Base-by-base conservation (phyloP, 2,888 invertebrate genomes). In the Anthoptus insignis region DNA sequence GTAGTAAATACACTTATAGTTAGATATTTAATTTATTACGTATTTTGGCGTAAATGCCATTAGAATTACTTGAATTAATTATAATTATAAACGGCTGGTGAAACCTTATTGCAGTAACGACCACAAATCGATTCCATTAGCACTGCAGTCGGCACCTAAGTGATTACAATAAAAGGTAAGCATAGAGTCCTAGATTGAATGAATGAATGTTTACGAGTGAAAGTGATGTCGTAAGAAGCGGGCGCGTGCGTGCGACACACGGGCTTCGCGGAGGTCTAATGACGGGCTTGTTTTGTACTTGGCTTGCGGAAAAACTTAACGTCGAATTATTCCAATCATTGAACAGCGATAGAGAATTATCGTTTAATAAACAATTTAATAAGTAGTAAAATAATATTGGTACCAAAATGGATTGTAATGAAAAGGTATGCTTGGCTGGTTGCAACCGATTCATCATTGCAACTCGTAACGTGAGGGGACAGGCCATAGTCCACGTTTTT, bases 221-320 rank as follows among this genome's bases (percentile, higher is more conserved):
- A 91, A 91, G 91, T 88, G 83, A 85, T 89, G 87, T 89, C 82
- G 89, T 88, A 88, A 91, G 75, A 74, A 79, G 75, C 76, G 69
- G 70, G 52, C 75, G 77, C 68, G 76, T 74, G 75, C 72, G 72
- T 76, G 76, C 71, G 68, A 71, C 76, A 76, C 76, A 77, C 76
- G 76, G 79, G 72, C 67, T 69, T 64, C 68, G 64, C 65, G 71
- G 61, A 64, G 71, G 56, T 59, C 60, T 76, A 76, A 81, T 80
- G 79, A 47, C 53, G 53, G 34, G 22, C 53, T 45, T 54, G 39
- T n/a, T n/a, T n/a, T n/a, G 39, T 52, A 61, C 45, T 53, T 61
- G 45, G 22, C 22, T 53, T 29, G 60, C 60, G 60, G 60, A 60
- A 60, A 58, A 53, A 29, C 42, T 59, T 22, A 50, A 49, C 22